A percentile compares a stretch with the other conserved stretches of the same genome.
These are phyloP conservation scores for Aradus depressus DNA, from an alignment of 2,888 invertebrate species.

Conservation along the genomic window DNA sequence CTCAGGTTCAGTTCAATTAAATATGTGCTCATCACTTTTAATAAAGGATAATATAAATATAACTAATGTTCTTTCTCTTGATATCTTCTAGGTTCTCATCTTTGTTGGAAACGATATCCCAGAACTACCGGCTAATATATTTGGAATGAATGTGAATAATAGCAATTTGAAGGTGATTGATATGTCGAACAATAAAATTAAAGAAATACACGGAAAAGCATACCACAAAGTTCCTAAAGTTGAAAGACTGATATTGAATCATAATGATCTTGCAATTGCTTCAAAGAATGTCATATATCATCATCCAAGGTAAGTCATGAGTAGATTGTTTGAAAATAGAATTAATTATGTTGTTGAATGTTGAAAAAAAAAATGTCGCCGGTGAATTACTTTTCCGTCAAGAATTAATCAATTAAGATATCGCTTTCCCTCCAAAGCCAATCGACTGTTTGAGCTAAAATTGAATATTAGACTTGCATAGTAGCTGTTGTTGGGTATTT, in stretches of 20 bases:
- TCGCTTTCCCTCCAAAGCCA: no score
- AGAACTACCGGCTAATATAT: constrained; percentile 56
- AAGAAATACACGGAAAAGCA: constrained; percentile 58
- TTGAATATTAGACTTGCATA: no score
- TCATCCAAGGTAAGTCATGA: constrained; percentile 46
- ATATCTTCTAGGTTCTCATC: constrained; percentile 45
- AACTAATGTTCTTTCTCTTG: constrained; percentile 2
- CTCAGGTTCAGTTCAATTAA: constrained; percentile 39
- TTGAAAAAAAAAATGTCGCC: not conserved
- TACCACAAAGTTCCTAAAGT: constrained; percentile 62
- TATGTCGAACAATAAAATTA: constrained; percentile 60
- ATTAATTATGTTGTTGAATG: not conserved
- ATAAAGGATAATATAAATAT: not conserved
- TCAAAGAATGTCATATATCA: constrained; percentile 40
- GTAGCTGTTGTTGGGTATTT: no score
- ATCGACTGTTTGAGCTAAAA: no score
- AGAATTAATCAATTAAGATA: no score
- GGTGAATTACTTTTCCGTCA: constrained; percentile 7
- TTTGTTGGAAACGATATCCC: constrained; percentile 58
- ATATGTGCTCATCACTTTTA: constrained; percentile 3
- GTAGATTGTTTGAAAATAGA: no score
- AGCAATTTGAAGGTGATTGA: constrained; percentile 52
- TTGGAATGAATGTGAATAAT: constrained; percentile 50
- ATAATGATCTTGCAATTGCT: constrained; percentile 55
- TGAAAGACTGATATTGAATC: constrained; percentile 54